Base-by-base conservation (phyloP, 2,113 vertebrate species). In the Amia ocellicauda region DNA sequence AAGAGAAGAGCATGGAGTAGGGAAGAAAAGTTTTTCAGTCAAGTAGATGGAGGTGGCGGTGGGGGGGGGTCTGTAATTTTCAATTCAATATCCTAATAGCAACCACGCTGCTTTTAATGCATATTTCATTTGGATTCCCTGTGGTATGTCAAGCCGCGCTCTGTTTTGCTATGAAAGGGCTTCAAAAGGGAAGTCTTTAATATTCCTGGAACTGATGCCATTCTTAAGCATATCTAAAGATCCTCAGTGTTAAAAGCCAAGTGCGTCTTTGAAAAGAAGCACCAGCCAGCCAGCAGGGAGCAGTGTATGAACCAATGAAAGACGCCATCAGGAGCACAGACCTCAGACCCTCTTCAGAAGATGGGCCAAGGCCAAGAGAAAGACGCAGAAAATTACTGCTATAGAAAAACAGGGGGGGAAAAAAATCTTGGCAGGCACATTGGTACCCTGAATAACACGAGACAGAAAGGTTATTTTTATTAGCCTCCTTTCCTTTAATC, bases 171-270 rank as follows among this genome's bases (percentile, higher is more conserved):
- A 23, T 66, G 64, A 68, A 72, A 68, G 64, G 69, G 59, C 67
- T 69, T 69, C 43, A 73, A 69, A 71, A 56, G 51, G 58, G 23
- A 68, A 47, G 67, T 65, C 63, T 71, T 75, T 70, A 72, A 67
- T 74, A 74, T 70, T 74, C 73, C 52, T 65, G 64, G 64, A 74
- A 58, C 63, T 31, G 24, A 56, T 59, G 62, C 69, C 65, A 64
- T 66, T 74, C 60, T 68, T 66, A 60, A 63, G 59, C 69, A 73
- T 64, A 73, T 69, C 65, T 62, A 62, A 69, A 70, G 66, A 66
- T 63, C 52, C 63, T 45, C 49, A 17, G 60, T 50, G 68, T 64
- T 66, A 58, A 71, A 69, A 74, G 66, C 60, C 60, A 69, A 74
- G 62, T 50, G 47, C 22, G 20, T 61, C 58, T 70, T 66, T 74